Evolutionary conservation across 2,888 invertebrate genomes (phyloP), one percentile per base, ranked within the genome.

Genomic region (Aphelenchoides bicaudatus): DNA sequence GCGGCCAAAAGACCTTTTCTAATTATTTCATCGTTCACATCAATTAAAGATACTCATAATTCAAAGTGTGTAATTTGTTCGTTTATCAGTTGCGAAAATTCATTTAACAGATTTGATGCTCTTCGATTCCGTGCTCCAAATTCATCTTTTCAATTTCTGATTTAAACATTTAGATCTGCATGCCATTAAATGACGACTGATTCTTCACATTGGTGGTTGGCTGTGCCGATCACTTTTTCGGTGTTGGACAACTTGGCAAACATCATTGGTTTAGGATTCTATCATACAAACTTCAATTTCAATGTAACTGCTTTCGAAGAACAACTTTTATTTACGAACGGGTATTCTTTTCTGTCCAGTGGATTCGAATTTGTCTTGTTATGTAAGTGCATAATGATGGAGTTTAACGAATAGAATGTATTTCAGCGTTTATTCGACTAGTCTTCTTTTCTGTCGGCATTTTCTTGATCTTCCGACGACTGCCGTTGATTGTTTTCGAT

Each of bases 251-350:
- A 25, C 21, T 6, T n/a, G 43, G 6, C 25, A 21, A 21, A 19
- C 10, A 19, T 43, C 16, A 19, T 68, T 1, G 55, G 61, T 16
- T 59, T 68, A 21, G 70, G 66, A 1, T 65, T 62, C 52, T 70
- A 61, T 38, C 38, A 61, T 1, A 25, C 54, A 2, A 55, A 59
- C 3, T 62, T 60, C 49, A 46, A 48, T 38, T 68, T 67, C 56
- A 13, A 64, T 25, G 37, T 27, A 3, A 39, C 5, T 5, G 27
- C 31, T 8, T 34, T 60, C 19, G 3, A 16, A 1, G 29, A 34
- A 5, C 23, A 59, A 16, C 34, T 60, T 4, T n/a, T 30, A 4
- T 59, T 39, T 3, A 59, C 59, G 8, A 58, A 52, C 46, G 68
- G 63, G 31, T 69, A 67, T 31, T 27, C 56, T 13, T 63, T 65